Conservation (phyloP, 2,797 vertebrate genomes). For the Carcharodon carcharias region DNA sequence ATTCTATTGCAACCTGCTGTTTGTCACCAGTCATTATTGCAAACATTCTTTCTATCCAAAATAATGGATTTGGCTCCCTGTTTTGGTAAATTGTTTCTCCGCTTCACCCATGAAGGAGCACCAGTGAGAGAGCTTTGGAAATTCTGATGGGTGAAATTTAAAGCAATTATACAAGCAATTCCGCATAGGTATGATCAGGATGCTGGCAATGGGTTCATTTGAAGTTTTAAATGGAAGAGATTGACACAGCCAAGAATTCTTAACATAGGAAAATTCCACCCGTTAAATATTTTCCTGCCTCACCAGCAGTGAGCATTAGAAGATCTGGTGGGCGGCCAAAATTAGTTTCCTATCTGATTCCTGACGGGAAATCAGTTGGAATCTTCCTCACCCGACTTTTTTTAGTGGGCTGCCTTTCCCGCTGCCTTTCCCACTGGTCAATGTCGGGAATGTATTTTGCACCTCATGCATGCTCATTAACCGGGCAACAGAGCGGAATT, state of each 20-base stretch:
- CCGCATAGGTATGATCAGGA: not conserved
- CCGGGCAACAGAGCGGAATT: too few species aligned
- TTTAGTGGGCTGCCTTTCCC: too few species aligned
- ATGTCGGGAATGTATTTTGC: too few species aligned
- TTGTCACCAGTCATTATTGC: not conserved
- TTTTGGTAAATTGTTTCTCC: not conserved
- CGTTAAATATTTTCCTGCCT: too few species aligned
- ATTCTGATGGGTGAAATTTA: not conserved
- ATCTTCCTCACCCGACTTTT: too few species aligned
- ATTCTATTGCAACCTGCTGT: not conserved
- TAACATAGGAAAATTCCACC: not conserved
- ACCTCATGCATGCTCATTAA: too few species aligned
- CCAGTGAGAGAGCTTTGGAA: not conserved
- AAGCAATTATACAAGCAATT: not conserved
- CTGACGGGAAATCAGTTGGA: too few species aligned
- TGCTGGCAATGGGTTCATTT: not conserved
- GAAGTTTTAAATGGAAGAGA: not conserved
- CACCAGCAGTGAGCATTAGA: too few species aligned
- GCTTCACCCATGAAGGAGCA: not conserved
- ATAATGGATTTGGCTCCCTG: too few species aligned
- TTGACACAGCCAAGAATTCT: not conserved
- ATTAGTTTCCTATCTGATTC: too few species aligned
- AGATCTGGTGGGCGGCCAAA: too few species aligned
- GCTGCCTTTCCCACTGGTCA: too few species aligned
- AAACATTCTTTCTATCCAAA: not conserved